These are phyloP conservation scores for Melolontha melolontha DNA, from an alignment of 2,888 invertebrate genomes.

Conservation along the genomic window DNA sequence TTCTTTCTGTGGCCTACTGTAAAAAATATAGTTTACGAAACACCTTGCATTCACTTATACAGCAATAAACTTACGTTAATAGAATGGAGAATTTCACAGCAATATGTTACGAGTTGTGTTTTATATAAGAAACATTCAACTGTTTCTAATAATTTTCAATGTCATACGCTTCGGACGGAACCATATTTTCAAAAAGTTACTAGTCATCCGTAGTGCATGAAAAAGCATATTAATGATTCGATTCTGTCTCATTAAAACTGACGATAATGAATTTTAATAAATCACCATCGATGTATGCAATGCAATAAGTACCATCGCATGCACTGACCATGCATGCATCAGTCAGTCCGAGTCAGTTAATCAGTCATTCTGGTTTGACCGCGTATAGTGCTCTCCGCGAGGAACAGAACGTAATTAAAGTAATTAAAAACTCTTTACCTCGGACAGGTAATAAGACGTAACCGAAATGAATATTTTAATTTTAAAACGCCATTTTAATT, in stretches of 20 bases:
- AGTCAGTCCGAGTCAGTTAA: conserved; percentile 29
- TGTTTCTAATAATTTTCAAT: no score
- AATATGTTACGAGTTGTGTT: no score
- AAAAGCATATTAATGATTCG: conserved; percentile 12
- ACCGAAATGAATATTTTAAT: conserved; percentile 38
- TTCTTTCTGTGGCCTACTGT: no score
- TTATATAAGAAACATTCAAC: no score
- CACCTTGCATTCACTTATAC: no score
- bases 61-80: no score
- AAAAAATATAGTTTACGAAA: no score
- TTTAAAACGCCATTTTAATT: conserved; percentile 33
- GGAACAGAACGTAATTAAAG: conserved; percentile 34
- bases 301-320: no score
- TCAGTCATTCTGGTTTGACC: conserved; percentile 24
- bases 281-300: conserved; percentile 10
- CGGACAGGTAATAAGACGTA: conserved; percentile 36
- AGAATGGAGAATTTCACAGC: no score
- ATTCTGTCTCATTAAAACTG: conserved; percentile 27
- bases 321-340: conserved; percentile 6
- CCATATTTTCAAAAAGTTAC: no score
- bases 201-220: not conserved
- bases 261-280: conserved; percentile 31
- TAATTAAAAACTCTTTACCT: conserved; percentile 38
- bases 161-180: no score
- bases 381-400: conserved; percentile 12